Percentiles rank a stretch among this genome's conserved stretches.
Conservation (phyloP, 2,113 vertebrate genomes). For the Bubo scandiacus region DNA sequence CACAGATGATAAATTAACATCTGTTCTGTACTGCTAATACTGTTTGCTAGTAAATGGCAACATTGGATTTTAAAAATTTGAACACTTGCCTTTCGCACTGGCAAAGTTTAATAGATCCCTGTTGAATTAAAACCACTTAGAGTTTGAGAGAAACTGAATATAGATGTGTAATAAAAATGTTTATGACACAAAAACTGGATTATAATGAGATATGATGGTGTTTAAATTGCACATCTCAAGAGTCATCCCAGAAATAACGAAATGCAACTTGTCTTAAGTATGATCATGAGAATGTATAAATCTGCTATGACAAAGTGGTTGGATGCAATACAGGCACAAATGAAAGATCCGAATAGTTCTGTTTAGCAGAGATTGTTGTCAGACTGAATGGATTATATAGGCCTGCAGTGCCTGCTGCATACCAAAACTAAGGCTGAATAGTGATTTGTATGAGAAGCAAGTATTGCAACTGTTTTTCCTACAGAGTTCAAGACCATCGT, state of each 20-base stretch:
- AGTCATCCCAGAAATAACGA: not conserved
- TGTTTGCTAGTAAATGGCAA: not conserved
- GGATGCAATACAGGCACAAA: not conserved
- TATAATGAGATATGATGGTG: not conserved
- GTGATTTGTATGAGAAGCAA: not conserved
- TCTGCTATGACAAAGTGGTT: not conserved
- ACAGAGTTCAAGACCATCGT: not conserved
- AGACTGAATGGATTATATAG: not conserved
- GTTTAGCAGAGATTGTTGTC: not conserved
- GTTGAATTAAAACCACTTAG: not conserved
- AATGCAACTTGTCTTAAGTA: not conserved
- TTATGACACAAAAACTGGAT: not conserved
- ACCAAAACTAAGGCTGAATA: not conserved
- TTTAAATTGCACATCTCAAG: not conserved
- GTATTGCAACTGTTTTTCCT: not conserved
- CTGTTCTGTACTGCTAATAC: not conserved
- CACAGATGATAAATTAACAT: not conserved
- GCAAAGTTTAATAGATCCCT: not conserved
- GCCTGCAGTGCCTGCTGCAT: not conserved
- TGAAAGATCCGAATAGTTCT: not conserved
- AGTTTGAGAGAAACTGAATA: not conserved
- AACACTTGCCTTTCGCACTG: not conserved
- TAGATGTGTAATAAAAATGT: not conserved
- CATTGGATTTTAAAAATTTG: not conserved
- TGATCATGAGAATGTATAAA: not conserved